Base-by-base conservation (phyloP, 2,797 vertebrate species). In the Cephalopachus bancanus region DNA sequence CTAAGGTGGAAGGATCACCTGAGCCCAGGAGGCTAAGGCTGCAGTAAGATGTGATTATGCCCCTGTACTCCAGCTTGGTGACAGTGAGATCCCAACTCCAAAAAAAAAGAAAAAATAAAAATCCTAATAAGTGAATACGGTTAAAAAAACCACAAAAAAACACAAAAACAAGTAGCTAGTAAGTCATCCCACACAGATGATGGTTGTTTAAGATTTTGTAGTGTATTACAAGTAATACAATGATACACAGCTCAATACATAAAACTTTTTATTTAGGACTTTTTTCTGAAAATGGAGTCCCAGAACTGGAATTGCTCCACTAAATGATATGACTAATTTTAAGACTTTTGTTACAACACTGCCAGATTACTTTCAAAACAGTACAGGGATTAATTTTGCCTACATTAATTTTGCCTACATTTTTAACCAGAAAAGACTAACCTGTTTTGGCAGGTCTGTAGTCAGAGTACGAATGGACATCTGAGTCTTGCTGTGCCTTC, bases 401-500 rank as follows among this genome's bases (percentile, higher is more conserved):
- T 17, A 0, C 1, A 1, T 0, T 0, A 62, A 11, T 3, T 20
- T 0, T 3, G 55, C 3, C 12, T 17, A 0, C 1, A 1, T 0
- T 0, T 0, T 79, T 62, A 55, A 87, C 0, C 28, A 76, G 83
- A 71, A 90, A 94, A 33, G 88, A 99, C 99, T 99, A 76, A 99
- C 99, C 99, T 99, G 99, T 98, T 99, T 99, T 96, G 99, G 99
- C 98, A 99, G 96, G 20, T 99, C 99, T 5, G 98, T 44, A 97
- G 98, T 98, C 0, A 98, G 97, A 97, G 99, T 97, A 7, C 98
- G 99, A 96, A 99, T 87, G 64, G 99, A 99, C 44, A 98, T 98
- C 97, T 98, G 98, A 67, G 99, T 98, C 98, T 98, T 99, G 98
- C 99, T 99, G 98, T 99, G 99, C 98, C 99, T 99, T 98, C 99